phyloP scores from a whole-genome alignment of 2,113 vertebrate genomes.

The Nesoenas mayeri region DNA sequence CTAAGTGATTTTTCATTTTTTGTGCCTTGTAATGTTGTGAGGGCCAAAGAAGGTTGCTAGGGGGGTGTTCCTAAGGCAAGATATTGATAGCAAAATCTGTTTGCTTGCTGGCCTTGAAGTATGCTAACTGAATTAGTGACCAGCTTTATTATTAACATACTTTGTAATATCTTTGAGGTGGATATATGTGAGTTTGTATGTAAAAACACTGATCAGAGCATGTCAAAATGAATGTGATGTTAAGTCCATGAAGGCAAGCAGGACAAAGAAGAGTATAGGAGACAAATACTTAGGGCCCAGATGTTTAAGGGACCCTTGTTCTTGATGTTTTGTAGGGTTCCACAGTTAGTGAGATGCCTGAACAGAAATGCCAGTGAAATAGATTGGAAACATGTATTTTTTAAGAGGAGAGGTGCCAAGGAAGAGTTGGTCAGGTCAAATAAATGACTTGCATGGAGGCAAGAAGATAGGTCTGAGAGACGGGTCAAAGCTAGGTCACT shows the following conservation, averaged over 20 bases:
- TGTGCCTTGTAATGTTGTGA: neutral
- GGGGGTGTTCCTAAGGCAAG: neutral
- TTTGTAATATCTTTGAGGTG: neutral
- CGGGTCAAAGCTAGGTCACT: neutral
- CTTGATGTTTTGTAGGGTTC: neutral
- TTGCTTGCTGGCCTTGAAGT: neutral
- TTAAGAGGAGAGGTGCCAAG: neutral
- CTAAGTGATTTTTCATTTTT: neutral
- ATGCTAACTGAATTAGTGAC: neutral
- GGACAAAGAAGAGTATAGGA: neutral
- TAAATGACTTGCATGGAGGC: neutral
- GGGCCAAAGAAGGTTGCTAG: neutral
- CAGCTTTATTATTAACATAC: neutral
- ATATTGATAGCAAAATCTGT: neutral
- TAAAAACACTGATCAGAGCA: neutral
- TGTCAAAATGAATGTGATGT: neutral
- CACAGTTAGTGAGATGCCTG: neutral
- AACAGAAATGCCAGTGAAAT: neutral
- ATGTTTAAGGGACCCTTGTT: neutral
- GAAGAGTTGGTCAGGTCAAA: neutral
- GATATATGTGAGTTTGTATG: neutral
- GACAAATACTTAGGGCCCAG: neutral
- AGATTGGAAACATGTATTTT: neutral
- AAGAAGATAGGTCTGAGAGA: neutral
- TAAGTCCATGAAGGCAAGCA: neutral